Conservation (phyloP, 2,797 vertebrate species). For the Amblyopsis hoosieri region DNA sequence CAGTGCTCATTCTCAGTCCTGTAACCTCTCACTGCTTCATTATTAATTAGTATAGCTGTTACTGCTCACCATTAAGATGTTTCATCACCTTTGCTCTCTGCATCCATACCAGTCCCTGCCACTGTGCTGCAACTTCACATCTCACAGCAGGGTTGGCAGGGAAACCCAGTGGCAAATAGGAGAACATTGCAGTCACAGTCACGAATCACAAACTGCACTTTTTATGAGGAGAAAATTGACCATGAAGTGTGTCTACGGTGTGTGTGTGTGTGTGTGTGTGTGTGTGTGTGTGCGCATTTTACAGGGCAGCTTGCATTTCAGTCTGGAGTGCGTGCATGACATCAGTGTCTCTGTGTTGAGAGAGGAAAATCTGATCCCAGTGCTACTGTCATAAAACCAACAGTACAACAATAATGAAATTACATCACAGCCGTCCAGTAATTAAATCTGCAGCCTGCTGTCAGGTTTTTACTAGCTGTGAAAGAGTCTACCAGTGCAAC, state of each 20-base stretch:
- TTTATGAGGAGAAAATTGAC: slow-evolving; percentile 35
- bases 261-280: not conserved
- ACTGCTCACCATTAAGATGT: too few species aligned
- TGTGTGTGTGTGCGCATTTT: slow-evolving; percentile 32
- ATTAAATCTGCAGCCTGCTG: slow-evolving; percentile 74
- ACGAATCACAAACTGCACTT: slow-evolving; percentile 29
- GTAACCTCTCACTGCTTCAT: too few species aligned
- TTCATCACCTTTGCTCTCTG: slow-evolving; percentile 8
- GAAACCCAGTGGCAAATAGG: not conserved
- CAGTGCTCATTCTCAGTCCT: too few species aligned
- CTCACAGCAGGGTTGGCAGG: slow-evolving; percentile 1
- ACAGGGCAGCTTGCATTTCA: slow-evolving; percentile 67
- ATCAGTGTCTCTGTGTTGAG: slow-evolving; percentile 71
- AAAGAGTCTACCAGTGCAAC: too few species aligned
- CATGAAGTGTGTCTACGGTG: not conserved
- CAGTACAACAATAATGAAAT: slow-evolving; percentile 70
- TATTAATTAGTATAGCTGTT: too few species aligned
- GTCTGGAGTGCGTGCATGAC: slow-evolving; percentile 68
- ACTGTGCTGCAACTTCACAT: slow-evolving; percentile 1
- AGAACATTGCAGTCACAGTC: slow-evolving; percentile 21
- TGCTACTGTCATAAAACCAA: slow-evolving; percentile 68
- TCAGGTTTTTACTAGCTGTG: slow-evolving; percentile 58
- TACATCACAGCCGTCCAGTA: slow-evolving; percentile 64
- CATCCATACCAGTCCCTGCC: slow-evolving; percentile 5
- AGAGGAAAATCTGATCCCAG: slow-evolving; percentile 72